phyloP scores from a whole-genome alignment of 2,888 invertebrate genomes.

The Agrilus mali region DNA sequence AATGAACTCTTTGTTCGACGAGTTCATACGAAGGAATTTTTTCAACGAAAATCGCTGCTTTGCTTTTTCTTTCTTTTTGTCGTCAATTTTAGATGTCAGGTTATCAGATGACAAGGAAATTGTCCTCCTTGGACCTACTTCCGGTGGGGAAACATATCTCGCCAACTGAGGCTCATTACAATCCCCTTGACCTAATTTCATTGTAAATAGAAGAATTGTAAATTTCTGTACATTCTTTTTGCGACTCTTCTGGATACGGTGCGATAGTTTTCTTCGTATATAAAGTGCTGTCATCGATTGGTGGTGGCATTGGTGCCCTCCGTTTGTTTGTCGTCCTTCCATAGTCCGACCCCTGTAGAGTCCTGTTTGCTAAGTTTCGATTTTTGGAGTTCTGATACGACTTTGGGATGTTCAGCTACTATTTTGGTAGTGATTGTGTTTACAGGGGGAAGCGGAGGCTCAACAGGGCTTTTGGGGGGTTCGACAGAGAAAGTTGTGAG shows the following conservation, averaged over 20 bases:
- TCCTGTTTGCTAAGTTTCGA: conserved; percentile 43
- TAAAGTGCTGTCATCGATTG: conserved; percentile 40
- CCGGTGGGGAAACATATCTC: conserved; percentile 34
- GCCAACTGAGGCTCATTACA: neutral
- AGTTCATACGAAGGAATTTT: conserved; percentile 69
- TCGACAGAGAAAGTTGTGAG: conserved; percentile 22
- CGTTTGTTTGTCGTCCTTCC: conserved; percentile 46
- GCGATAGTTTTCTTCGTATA: conserved; percentile 48
- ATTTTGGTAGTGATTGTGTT: neutral
- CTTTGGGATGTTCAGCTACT: conserved; percentile 5
- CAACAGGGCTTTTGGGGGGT: neutral
- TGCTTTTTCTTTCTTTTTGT: conserved; percentile 52
- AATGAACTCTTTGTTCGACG: conserved; percentile 43
- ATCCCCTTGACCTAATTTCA: conserved; percentile 7
- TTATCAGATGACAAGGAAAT: conserved; percentile 68
- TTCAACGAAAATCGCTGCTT: conserved; percentile 67
- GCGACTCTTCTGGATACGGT: conserved; percentile 44
- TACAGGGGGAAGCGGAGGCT: too few species aligned
- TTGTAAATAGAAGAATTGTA: conserved; percentile 3
- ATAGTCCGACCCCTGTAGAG: conserved; percentile 38
- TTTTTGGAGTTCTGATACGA: conserved; percentile 17
- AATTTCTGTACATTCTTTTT: too few species aligned
- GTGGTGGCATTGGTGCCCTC: conserved; percentile 66
- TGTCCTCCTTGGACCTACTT: conserved; percentile 55
- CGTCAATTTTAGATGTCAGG: conserved; percentile 35